Evolutionary conservation across 2,113 vertebrate species (phyloP), one percentile per base, ranked within the genome.

Genomic region (Setophaga petechia): DNA sequence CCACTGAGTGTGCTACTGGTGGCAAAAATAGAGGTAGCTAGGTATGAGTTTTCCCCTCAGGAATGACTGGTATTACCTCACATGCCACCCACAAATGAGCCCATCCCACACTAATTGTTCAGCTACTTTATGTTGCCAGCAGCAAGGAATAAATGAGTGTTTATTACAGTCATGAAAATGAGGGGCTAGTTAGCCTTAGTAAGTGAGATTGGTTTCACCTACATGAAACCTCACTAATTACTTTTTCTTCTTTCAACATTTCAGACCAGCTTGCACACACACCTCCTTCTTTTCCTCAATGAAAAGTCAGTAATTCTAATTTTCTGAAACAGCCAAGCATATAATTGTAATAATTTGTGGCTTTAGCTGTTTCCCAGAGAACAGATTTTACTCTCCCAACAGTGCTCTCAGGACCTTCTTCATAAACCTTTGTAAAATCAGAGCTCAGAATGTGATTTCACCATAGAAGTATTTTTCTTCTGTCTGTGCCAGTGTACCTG

Each of bases 391-490:
- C 17, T 74, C 15, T 93, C 23, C 17, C 33, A 55, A 62, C 18
- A 81, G 51, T 28, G 33, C 22, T 95, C 46, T 16, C 24, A 67
- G 61, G 39, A 87, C 6, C 12, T 71, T 78, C 39, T 55, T 55
- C 39, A 44, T 18, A 54, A 54, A 55, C 21, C 47, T 46, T 57
- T 1, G 4, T 21, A 55, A 84, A 63, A 81, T 46, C 43, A 78
- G 39, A 71, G 47, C 51, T 87, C 69, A 81, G 55, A 41, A 78
- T 0, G 2, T 0, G 1, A 63, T 54, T 90, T 73, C 46, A 62
- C 8, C 2, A 1, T 19, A 61, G 31, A 0, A 4, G n/a, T 1
- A 0, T 54, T 82, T 49, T 57, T 22, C 21, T 63, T 78, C 27
- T 49, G 11, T 51, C 43, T 72, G 21, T 49, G 44, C 41, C 73